Evolutionary conservation across 2,888 invertebrate genomes (phyloP).

Genomic region (Drosophila pegasa): DNA sequence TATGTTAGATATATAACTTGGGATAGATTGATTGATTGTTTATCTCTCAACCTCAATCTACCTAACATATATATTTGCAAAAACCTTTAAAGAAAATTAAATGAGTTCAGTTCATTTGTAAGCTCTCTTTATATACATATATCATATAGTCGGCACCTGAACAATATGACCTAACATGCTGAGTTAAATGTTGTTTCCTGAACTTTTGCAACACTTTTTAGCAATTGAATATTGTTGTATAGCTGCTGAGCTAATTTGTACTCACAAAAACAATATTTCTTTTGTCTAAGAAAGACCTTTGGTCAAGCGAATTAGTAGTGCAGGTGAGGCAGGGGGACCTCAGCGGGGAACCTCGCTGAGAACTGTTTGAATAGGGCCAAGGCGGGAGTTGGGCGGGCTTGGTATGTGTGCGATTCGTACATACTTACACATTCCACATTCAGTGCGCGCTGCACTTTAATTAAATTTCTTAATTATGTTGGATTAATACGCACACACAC

Average conservation of each 20-base stretch:
- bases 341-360: background rate
- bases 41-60: too few relatives aligned
- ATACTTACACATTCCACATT: slow-evolving; percentile 51
- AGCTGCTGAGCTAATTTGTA: background rate
- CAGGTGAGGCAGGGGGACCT: background rate
- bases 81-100: too few relatives aligned
- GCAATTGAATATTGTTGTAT: background rate
- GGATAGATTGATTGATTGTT: too few relatives aligned
- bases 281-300: background rate
- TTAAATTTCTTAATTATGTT: slow-evolving; percentile 79
- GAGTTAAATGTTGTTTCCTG: too few relatives aligned
- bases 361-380: background rate
- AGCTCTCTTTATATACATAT: too few relatives aligned
- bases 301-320: background rate
- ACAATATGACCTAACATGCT: too few relatives aligned
- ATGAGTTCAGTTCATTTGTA: too few relatives aligned
- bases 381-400: background rate
- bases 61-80: too few relatives aligned
- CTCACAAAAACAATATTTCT: background rate
- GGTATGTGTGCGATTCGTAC: slow-evolving; percentile 3
- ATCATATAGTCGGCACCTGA: too few relatives aligned
- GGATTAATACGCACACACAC: slow-evolving; percentile 67
- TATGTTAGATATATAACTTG: too few relatives aligned
- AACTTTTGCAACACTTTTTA: background rate
- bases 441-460: slow-evolving; percentile 76